A percentile compares a stretch with the other conserved stretches of the same genome.
Evolutionary conservation across 2,888 invertebrate species (phyloP).

Genomic region (Lamproptera curius): DNA sequence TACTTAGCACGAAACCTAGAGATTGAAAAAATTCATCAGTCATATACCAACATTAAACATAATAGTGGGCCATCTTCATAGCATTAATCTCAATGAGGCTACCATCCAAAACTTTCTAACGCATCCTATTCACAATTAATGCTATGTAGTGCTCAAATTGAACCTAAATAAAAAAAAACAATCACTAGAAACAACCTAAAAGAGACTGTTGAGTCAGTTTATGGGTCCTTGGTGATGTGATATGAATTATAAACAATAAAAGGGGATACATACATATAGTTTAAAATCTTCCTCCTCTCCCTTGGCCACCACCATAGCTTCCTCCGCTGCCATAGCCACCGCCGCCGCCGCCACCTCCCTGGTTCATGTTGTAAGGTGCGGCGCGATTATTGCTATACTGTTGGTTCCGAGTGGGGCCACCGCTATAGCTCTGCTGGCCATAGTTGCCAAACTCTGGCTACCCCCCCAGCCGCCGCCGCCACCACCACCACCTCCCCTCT

Average conservation of each 20-base stretch:
- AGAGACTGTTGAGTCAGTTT: constrained; percentile 24
- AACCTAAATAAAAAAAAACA: constrained; percentile 37
- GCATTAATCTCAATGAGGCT: constrained; percentile 60
- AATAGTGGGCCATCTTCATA: constrained; percentile 64
- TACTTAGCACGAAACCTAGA: constrained; percentile 79
- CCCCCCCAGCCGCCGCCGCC: constrained; percentile 59
- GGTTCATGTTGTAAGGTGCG: constrained; percentile 84
- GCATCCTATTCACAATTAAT: constrained; percentile 58
- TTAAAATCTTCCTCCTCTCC: constrained; percentile 51
- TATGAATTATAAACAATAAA: constrained; percentile 22
- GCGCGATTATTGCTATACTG: constrained; percentile 84
- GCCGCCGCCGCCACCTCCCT: constrained; percentile 74
- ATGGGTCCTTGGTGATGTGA: constrained; percentile 35
- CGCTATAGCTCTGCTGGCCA: constrained; percentile 90
- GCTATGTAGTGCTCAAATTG: constrained; percentile 62
- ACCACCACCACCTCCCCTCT: constrained; percentile 49
- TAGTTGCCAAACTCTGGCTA: constrained; percentile 87
- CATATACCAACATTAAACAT: constrained; percentile 47
- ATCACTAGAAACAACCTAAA: constrained; percentile 37
- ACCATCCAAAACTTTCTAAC: constrained; percentile 31
- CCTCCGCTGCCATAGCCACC: constrained; percentile 48
- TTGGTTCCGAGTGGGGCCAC: constrained; percentile 90
- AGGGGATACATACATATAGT: constrained; percentile 47
- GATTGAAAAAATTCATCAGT: constrained; percentile 75
- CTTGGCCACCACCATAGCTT: constrained; percentile 56